These are phyloP conservation scores for Atethmia centrago DNA, from an alignment of 2,888 invertebrate genomes.

Conservation along the genomic window DNA sequence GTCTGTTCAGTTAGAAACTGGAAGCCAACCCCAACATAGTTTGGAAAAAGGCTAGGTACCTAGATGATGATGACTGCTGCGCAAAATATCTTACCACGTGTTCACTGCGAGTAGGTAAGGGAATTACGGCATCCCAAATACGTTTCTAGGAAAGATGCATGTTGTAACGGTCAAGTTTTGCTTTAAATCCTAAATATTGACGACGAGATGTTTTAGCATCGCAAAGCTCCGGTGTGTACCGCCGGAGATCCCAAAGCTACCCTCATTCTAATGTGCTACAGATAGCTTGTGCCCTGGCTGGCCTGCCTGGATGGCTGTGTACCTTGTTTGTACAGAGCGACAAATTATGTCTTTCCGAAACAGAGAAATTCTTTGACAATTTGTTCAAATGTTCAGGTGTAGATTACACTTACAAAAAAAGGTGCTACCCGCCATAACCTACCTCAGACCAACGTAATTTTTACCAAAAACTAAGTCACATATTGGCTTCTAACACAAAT, in stretches of 20 bases:
- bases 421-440: background rate
- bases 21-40: too few relatives aligned
- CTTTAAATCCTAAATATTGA: background rate
- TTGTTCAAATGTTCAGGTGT: too few relatives aligned
- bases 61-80: too few relatives aligned
- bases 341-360: background rate
- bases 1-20: too few relatives aligned
- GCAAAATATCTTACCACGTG: background rate
- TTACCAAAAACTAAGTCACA: background rate
- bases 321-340: background rate
- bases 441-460: background rate
- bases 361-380: background rate
- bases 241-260: background rate
- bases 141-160: background rate
- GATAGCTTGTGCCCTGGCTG: too few relatives aligned
- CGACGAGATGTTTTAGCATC: background rate
- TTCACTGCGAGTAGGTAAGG: background rate
- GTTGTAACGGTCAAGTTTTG: background rate
- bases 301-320: too few relatives aligned
- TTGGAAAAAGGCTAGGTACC: too few relatives aligned
- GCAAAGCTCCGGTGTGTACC: too few relatives aligned
- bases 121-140: background rate
- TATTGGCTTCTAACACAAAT: slow-evolving; percentile 20
- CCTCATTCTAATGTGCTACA: background rate
- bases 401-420: background rate